These are phyloP conservation scores for Entomobrya multifasciata DNA, from an alignment of 2,888 invertebrate species.

Conservation along the genomic window DNA sequence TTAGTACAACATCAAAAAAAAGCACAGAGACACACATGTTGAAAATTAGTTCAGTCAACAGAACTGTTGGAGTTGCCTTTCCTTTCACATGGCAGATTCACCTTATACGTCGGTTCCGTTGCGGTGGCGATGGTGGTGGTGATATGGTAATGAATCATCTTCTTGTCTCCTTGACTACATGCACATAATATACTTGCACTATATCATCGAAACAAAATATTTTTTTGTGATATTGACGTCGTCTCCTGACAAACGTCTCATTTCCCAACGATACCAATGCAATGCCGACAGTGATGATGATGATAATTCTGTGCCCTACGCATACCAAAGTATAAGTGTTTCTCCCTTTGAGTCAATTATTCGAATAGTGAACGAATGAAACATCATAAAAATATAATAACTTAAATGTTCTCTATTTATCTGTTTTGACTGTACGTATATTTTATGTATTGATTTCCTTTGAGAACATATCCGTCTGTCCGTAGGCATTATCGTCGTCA, in stretches of 20 bases:
- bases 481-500: neutral
- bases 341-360: neutral
- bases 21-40: neutral
- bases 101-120: neutral
- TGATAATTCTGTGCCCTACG: neutral
- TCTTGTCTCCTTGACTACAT: neutral
- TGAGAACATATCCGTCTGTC: neutral
- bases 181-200: neutral
- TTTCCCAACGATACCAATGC: neutral
- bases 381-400: neutral
- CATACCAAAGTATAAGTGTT: no score
- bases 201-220: neutral
- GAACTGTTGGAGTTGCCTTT: neutral
- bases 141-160: neutral
- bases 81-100: slow-evolving; percentile 6
- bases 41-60: slow-evolving; percentile 17
- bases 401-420: neutral
- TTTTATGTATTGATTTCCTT: slow-evolving; percentile 6
- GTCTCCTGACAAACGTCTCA: slow-evolving; percentile 25
- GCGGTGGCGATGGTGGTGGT: neutral
- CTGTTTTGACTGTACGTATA: no score
- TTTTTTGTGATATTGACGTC: slow-evolving; percentile 28
- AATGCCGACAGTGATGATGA: neutral
- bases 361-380: neutral
- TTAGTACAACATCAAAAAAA: neutral